Conservation (phyloP, 2,797 vertebrate genomes). For the Peromyscus melanophrys region DNA sequence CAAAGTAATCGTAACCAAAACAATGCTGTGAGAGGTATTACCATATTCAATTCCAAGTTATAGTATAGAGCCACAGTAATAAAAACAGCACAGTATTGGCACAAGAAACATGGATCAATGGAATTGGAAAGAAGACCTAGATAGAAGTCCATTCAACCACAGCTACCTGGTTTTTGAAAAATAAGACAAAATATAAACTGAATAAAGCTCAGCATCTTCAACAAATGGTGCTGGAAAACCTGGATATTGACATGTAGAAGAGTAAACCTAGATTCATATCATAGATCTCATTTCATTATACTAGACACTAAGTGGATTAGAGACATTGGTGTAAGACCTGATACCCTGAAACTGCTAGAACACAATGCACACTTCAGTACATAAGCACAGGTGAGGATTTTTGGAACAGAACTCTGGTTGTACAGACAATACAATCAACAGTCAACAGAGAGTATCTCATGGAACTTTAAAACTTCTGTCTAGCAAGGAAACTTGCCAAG, state of each 20-base stretch:
- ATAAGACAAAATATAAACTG: neutral
- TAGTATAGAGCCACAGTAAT: neutral
- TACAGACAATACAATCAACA: neutral
- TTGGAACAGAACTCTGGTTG: neutral
- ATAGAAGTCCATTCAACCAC: neutral
- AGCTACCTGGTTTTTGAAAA: neutral
- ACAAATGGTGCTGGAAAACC: neutral
- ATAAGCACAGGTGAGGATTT: neutral
- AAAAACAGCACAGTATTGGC: neutral
- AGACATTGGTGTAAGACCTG: neutral
- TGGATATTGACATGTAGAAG: neutral
- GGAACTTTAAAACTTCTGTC: neutral
- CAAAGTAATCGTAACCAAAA: neutral
- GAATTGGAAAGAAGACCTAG: neutral
- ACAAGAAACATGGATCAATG: neutral
- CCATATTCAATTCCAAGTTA: neutral
- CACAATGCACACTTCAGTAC: neutral
- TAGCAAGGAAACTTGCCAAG: neutral
- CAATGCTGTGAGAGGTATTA: neutral
- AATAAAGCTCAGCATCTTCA: neutral
- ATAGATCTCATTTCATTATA: neutral
- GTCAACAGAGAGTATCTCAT: neutral
- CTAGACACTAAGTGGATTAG: neutral
- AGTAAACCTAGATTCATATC: neutral
- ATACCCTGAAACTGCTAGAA: neutral